Percentiles rank a stretch among this genome's conserved stretches.
phyloP scores from a whole-genome alignment of 2,113 vertebrate genomes.

The Podarcis raffonei region DNA sequence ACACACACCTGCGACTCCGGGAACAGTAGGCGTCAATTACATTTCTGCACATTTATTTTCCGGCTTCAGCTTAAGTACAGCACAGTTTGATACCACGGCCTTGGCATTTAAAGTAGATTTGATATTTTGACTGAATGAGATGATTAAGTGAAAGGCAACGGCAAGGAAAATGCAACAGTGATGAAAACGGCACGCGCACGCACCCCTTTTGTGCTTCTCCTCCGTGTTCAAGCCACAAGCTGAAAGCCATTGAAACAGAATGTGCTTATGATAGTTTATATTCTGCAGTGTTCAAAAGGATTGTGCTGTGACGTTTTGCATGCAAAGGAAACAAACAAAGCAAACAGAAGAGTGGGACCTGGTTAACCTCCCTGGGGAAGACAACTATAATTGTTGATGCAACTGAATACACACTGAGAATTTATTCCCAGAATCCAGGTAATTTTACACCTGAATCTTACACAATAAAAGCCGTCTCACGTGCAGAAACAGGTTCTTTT shows the following conservation, averaged over 20 bases:
- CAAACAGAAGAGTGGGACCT: constrained; percentile 7
- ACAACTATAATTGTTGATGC: background rate
- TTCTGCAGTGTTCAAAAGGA: background rate
- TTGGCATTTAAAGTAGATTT: constrained; percentile 19
- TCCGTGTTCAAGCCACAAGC: constrained; percentile 1
- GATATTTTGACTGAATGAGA: constrained; percentile 18
- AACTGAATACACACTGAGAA: background rate
- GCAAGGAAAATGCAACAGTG: background rate
- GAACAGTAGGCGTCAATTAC: background rate
- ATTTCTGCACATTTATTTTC: background rate
- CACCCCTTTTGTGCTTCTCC: background rate
- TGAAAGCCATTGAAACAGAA: background rate
- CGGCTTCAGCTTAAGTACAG: background rate
- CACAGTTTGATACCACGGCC: constrained; percentile 3
- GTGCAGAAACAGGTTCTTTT: background rate
- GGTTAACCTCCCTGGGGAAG: fast-evolving
- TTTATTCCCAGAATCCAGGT: background rate
- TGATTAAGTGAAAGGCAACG: background rate
- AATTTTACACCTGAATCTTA: background rate
- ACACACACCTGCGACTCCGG: background rate
- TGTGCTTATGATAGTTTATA: background rate
- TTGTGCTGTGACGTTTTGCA: background rate
- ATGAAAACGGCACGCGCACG: background rate
- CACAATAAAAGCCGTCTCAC: background rate
- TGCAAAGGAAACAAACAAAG: background rate